Conservation (phyloP, 2,888 invertebrate species). For the Odiellus spinosus region DNA sequence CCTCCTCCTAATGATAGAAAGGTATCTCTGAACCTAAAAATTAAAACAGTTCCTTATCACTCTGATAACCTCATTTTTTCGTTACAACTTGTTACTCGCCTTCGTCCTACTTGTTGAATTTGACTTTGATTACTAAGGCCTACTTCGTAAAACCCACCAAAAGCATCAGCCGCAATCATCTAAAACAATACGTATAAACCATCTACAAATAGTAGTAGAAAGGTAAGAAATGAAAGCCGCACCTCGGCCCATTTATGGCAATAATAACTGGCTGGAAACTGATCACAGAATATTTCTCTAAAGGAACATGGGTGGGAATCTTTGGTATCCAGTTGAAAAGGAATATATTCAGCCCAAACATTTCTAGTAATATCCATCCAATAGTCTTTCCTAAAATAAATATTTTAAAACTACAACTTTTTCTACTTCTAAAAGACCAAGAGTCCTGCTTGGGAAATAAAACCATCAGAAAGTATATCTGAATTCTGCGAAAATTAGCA, state of each 20-base stretch:
- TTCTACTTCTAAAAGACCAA: no score
- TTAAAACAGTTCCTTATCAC: background rate
- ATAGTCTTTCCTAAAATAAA: slow-evolving; percentile 42
- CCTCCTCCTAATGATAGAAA: slow-evolving; percentile 64
- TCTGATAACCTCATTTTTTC: no score
- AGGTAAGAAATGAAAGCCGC: slow-evolving; percentile 4
- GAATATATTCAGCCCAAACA: slow-evolving; percentile 64
- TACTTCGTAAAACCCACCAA: slow-evolving; percentile 62
- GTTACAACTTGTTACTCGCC: no score
- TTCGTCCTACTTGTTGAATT: slow-evolving; percentile 22
- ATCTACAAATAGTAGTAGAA: no score
- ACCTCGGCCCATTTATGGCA: slow-evolving; percentile 57
- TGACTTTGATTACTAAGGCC: slow-evolving; percentile 29
- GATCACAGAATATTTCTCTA: slow-evolving; percentile 60
- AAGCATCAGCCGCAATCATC: slow-evolving; percentile 80
- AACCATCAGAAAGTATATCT: no score
- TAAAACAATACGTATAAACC: slow-evolving; percentile 17
- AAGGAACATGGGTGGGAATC: slow-evolving; percentile 77
- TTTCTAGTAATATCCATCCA: slow-evolving; percentile 65
- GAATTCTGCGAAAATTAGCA: no score
- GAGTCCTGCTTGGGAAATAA: no score
- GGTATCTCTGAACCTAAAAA: slow-evolving; percentile 27
- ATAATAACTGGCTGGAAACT: slow-evolving; percentile 73
- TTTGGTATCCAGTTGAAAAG: slow-evolving; percentile 53
- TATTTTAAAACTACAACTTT: background rate